Evolutionary conservation across 2,888 invertebrate genomes (phyloP).

Genomic region (Camptogramma bilineatum): DNA sequence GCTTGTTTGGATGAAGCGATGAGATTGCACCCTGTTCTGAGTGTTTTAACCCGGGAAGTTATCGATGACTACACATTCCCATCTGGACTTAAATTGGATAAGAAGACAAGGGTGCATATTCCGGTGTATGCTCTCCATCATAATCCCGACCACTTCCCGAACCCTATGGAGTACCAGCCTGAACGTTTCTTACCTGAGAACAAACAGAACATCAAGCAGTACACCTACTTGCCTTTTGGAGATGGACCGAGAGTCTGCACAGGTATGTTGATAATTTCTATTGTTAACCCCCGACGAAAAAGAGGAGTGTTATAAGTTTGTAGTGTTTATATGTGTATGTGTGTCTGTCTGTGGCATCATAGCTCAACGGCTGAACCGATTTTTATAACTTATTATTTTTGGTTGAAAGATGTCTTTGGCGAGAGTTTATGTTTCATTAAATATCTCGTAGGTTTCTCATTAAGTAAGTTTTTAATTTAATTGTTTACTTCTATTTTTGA

Average conservation of each 20-base stretch:
- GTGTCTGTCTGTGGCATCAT: too few species aligned
- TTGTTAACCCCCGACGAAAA: too few species aligned
- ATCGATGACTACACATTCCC: conserved; percentile 64
- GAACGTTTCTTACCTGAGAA: conserved; percentile 64
- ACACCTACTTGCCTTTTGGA: conserved; percentile 70
- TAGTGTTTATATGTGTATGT: too few species aligned
- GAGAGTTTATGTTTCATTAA: too few species aligned
- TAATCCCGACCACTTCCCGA: conserved; percentile 61
- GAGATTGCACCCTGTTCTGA: conserved; percentile 65
- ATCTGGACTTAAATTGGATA: conserved; percentile 59
- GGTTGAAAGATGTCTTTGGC: too few species aligned
- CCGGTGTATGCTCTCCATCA: conserved; percentile 65
- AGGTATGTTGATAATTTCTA: conserved; percentile 52
- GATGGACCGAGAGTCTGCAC: conserved; percentile 71
- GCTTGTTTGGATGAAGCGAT: conserved; percentile 64
- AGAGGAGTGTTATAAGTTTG: too few species aligned
- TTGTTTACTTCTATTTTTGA: too few species aligned
- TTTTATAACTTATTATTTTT: too few species aligned
- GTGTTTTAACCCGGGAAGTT: conserved; percentile 62
- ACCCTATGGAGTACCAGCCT: conserved; percentile 64
- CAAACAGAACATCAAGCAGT: conserved; percentile 59
- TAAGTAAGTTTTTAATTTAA: too few species aligned
- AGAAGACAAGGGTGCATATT: conserved; percentile 64
- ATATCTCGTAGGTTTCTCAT: too few species aligned
- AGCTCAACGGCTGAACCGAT: too few species aligned